A percentile compares a stretch with the other conserved stretches of the same genome.
Evolutionary conservation across 2,113 vertebrate species (phyloP).

Genomic region (Crypturellus undulatus): DNA sequence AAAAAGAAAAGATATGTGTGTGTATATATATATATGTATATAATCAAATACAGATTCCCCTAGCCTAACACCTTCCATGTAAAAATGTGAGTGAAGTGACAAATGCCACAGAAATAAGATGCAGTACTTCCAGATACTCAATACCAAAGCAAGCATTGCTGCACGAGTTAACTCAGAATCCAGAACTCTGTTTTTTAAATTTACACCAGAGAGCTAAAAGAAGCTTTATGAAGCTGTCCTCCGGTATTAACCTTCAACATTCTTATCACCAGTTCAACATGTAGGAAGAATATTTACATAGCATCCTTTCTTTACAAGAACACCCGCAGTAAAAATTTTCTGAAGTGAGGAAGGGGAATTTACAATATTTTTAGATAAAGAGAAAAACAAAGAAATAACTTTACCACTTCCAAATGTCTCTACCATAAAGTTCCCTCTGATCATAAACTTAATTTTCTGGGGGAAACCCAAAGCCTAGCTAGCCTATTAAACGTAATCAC

Average conservation of each 20-base stretch:
- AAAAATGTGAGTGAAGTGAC: neutral
- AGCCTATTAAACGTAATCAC: neutral
- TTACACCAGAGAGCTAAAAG: neutral
- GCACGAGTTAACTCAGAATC: neutral
- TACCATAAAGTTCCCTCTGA: neutral
- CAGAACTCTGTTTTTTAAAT: neutral
- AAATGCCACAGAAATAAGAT: neutral
- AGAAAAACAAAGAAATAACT: slow-evolving; percentile 33
- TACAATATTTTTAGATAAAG: slow-evolving; percentile 22
- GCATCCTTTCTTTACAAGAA: slow-evolving; percentile 30
- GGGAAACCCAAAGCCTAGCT: slow-evolving; percentile 25
- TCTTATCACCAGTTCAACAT: neutral
- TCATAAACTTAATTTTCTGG: slow-evolving; percentile 13
- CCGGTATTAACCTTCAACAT: neutral
- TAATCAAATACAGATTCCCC: too few relatives aligned
- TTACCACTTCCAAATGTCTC: neutral
- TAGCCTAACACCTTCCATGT: too few relatives aligned
- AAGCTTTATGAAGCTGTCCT: neutral
- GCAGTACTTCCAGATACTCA: neutral
- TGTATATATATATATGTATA: too few relatives aligned
- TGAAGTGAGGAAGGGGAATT: slow-evolving; percentile 33
- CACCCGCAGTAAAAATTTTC: neutral
- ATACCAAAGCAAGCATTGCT: neutral
- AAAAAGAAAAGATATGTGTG: too few relatives aligned
- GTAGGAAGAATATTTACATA: neutral